These are phyloP conservation scores for Peromyscus attwateri DNA, from an alignment of 2,797 vertebrate genomes.

Conservation along the genomic window DNA sequence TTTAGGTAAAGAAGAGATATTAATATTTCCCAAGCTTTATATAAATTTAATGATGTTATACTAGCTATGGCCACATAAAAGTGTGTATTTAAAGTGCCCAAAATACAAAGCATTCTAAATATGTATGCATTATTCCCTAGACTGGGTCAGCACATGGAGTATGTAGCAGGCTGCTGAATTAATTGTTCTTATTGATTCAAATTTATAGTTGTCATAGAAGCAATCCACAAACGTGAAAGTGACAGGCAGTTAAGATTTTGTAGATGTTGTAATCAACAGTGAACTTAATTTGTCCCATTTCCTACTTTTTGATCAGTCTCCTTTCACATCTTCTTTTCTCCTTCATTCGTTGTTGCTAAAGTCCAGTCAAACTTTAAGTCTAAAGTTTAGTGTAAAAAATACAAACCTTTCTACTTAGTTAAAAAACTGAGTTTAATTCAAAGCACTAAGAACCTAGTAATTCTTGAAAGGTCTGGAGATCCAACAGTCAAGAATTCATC, in stretches of 20 bases:
- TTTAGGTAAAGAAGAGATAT: background rate
- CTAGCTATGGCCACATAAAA: background rate
- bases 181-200: background rate
- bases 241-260: background rate
- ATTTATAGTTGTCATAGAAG: background rate
- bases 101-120: background rate
- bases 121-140: background rate
- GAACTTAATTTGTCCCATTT: background rate
- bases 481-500: too few species aligned
- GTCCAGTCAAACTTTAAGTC: background rate
- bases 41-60: background rate
- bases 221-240: background rate
- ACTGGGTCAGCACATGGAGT: background rate
- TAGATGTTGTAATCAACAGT: background rate
- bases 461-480: too few species aligned
- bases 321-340: background rate
- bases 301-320: background rate
- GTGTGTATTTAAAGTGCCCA: background rate
- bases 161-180: background rate
- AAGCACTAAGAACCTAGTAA: background rate
- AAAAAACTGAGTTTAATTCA: constrained; percentile 13
- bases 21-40: background rate
- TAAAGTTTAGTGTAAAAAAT: background rate
- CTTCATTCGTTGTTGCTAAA: background rate
- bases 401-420: background rate